A percentile compares a stretch with the other conserved stretches of the same genome.
These are phyloP conservation scores for Cardiocondyla obscurior DNA, from an alignment of 1,140 invertebrate species.

Conservation along the genomic window DNA sequence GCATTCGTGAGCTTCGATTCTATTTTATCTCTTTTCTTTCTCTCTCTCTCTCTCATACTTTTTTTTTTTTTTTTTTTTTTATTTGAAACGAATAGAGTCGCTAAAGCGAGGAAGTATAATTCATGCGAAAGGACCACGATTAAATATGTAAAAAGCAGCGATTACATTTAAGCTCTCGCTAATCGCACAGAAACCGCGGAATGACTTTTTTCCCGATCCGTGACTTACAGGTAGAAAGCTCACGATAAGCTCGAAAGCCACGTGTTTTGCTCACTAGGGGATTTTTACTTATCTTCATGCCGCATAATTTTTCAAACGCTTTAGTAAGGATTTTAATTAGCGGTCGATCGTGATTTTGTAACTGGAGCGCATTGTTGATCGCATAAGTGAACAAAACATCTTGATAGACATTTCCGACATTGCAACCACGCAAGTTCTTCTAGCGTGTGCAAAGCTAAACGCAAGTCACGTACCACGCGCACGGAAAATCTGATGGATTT, in stretches of 20 bases:
- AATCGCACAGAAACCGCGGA: constrained; percentile 4
- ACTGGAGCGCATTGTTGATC: constrained; percentile 23
- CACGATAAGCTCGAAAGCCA: constrained; percentile 1
- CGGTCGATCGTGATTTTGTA: constrained; percentile 27
- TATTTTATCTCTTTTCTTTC: background rate
- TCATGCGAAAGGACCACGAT: background rate
- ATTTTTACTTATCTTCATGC: constrained; percentile 36
- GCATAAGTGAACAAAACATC: constrained; percentile 46
- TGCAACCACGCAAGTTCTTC: constrained; percentile 42
- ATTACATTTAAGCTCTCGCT: background rate
- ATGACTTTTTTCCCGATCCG: constrained; percentile 8
- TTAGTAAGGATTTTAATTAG: constrained; percentile 40
- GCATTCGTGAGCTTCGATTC: background rate
- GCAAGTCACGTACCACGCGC: constrained; percentile 50
- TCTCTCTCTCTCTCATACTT: too few species aligned
- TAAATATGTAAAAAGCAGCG: background rate
- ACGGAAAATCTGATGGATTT: constrained; percentile 49
- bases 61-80: background rate
- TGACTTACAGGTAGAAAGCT: background rate
- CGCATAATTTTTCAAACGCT: constrained; percentile 24
- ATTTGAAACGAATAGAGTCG: constrained; percentile 8
- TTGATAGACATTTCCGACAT: constrained; percentile 51
- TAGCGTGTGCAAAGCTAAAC: constrained; percentile 35
- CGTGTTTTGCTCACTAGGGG: constrained; percentile 1
- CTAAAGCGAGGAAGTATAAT: constrained; percentile 7